Conservation (phyloP, 2,113 vertebrate species). For the Mesoclemmys tuberculata region DNA sequence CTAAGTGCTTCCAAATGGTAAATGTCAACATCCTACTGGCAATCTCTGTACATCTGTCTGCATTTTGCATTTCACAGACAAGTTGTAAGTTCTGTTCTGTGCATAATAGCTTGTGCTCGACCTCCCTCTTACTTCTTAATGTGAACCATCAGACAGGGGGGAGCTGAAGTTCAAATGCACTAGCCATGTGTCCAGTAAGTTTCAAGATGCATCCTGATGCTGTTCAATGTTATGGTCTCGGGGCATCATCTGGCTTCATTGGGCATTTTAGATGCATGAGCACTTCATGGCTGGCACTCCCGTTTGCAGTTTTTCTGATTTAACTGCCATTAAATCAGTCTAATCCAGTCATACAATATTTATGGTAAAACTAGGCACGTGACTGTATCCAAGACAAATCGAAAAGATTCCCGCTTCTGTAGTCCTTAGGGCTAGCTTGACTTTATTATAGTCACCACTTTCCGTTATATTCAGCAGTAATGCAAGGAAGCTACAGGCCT, state of each 20-base stretch:
- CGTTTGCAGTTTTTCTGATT: constrained; percentile 21
- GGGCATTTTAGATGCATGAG: neutral
- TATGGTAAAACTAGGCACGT: constrained; percentile 35
- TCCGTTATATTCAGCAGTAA: too few species aligned
- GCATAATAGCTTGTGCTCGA: neutral
- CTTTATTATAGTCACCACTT: too few species aligned
- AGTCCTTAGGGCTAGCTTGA: too few species aligned
- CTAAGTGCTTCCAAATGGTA: constrained; percentile 22
- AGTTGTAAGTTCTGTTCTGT: neutral
- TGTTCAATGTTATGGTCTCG: neutral
- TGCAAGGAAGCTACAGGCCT: too few species aligned
- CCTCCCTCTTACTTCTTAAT: neutral
- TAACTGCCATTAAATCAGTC: constrained; percentile 46
- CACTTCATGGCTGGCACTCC: neutral
- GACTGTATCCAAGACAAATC: constrained; percentile 7
- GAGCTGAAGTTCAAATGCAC: neutral
- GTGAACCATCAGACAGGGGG: neutral
- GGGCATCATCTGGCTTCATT: neutral
- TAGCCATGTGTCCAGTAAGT: neutral
- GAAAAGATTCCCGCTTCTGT: neutral
- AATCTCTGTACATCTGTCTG: constrained; percentile 24
- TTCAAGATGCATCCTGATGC: neutral
- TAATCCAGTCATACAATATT: constrained; percentile 32
- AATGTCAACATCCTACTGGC: constrained; percentile 46
- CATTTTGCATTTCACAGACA: neutral